Evolutionary conservation across 2,888 invertebrate genomes (phyloP).

Genomic region (Gnatocerus cornutus): DNA sequence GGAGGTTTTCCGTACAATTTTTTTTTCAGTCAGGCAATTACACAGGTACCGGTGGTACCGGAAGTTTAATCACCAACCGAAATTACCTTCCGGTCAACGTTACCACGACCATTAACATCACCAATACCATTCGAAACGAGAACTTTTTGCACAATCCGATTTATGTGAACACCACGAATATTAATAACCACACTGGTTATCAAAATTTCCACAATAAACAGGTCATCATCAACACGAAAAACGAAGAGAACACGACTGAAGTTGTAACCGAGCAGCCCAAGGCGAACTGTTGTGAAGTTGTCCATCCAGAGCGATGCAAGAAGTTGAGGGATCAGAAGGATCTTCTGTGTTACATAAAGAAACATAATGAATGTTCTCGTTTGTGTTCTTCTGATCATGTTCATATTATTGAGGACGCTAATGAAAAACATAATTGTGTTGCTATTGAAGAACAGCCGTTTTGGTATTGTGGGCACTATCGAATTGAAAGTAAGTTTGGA

Average conservation of each 20-base stretch:
- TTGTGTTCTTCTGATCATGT: slow-evolving; percentile 33
- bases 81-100: slow-evolving; percentile 45
- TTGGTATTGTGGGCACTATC: slow-evolving; percentile 31
- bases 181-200: slow-evolving; percentile 34
- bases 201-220: slow-evolving; percentile 13
- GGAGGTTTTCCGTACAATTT: too few species aligned
- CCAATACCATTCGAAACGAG: slow-evolving; percentile 38
- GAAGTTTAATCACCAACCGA: slow-evolving; percentile 1
- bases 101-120: slow-evolving; percentile 46
- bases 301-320: slow-evolving; percentile 37
- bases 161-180: slow-evolving; percentile 38
- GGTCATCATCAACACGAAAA: not conserved
- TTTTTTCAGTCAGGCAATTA: not conserved
- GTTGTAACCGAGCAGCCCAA: slow-evolving; percentile 5
- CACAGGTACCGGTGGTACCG: too few species aligned
- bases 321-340: not conserved
- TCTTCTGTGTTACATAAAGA: slow-evolving; percentile 28
- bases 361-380: slow-evolving; percentile 42
- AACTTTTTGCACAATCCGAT: slow-evolving; percentile 36
- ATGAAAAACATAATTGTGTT: slow-evolving; percentile 20
- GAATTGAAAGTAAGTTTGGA: slow-evolving; percentile 32
- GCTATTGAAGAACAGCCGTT: slow-evolving; percentile 8
- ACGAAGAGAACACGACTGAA: not conserved
- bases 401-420: slow-evolving; percentile 34
- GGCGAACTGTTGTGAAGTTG: slow-evolving; percentile 35